Base-by-base conservation (phyloP, 2,113 vertebrate genomes). In the Physeter macrocephalus region DNA sequence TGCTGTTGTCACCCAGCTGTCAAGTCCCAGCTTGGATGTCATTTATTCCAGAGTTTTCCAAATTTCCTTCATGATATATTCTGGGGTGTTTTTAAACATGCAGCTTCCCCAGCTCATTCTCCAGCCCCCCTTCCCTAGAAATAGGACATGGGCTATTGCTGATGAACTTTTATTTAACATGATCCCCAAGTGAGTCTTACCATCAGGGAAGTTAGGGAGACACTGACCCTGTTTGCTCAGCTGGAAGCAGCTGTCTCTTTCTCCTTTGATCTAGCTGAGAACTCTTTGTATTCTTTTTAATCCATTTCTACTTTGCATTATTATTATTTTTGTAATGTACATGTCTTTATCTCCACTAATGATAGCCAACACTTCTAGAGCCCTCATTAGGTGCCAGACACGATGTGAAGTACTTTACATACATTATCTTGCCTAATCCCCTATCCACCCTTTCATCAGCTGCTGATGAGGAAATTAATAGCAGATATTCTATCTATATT, bases 341-440 rank as follows among this genome's bases (percentile, higher is more conserved):
- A 15, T 10, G 13, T 92, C 83, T 97, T 95, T 85, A 91, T 93
- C 39, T 66, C 29, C 23, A 20, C 86, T 95, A 90, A 97, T 82
- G 90, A 89, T 27, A 95, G 82, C 20, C 21, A 67, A 18, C 29
- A 69, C 20, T 75, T 88, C 25, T 14, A 23, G 61, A 92, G 43
- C 2, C 1, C 57, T 92, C 82, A 61, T 72, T 93, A 97, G 86
- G 46, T 94, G 57, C 86, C 57, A 81, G 82, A 69, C 72, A 41
- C 4, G 7, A 88, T 83, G 49, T 62, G 66, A 92, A 95, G 49
- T 81, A 57, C 59, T 94, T 95, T 75, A 90, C 90, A 66, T 96
- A 69, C 34, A 89, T 95, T 94, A 87, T 77, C 43, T 71, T 91
- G 39, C 57, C 71, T 90, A 92, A 97, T 97, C 52, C 36, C 20